Conservation (phyloP, 2,888 invertebrate genomes). For the Willowsia nigromaculata region DNA sequence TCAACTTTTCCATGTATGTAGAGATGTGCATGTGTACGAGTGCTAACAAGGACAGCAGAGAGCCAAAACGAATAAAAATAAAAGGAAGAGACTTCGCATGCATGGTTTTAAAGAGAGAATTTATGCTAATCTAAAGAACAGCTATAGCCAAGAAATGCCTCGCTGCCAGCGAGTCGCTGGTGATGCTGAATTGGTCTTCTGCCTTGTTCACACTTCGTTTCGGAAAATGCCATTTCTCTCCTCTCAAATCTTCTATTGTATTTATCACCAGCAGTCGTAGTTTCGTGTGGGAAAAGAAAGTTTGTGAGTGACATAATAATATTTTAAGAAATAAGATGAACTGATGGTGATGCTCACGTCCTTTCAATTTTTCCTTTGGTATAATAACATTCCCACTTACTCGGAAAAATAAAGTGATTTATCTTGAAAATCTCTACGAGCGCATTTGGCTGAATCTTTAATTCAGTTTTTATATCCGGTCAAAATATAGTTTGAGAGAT, state of each 20-base stretch:
- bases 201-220: neutral
- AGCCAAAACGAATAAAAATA: neutral
- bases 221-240: neutral
- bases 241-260: neutral
- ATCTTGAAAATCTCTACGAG: neutral
- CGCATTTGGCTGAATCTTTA: neutral
- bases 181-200: neutral
- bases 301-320: neutral
- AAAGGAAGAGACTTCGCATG: neutral
- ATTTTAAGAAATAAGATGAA: neutral
- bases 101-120: slow-evolving; percentile 12
- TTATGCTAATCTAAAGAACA: slow-evolving; percentile 8
- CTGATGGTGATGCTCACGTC: neutral
- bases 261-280: neutral
- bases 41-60: neutral
- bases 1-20: neutral
- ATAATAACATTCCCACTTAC: neutral
- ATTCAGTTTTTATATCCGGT: neutral
- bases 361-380: neutral
- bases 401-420: neutral
- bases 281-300: neutral
- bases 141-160: neutral
- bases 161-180: too few species aligned
- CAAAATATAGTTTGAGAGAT: neutral
- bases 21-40: too few species aligned